Base-by-base conservation (phyloP, 2,888 invertebrate species). In the Luperina testacea region DNA sequence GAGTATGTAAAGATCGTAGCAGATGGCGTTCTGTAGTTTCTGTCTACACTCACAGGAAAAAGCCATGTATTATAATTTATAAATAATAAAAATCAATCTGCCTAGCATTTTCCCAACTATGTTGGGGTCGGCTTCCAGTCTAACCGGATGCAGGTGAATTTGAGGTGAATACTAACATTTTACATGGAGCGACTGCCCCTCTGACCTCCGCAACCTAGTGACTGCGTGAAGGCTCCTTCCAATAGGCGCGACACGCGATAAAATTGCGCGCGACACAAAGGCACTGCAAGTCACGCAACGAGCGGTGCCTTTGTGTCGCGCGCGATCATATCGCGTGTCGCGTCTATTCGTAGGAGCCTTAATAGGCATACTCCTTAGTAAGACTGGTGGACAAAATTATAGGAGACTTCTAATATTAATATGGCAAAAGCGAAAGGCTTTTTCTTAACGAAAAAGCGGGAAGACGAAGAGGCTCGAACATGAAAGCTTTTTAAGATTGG, bases 401-500 rank as follows among this genome's bases (percentile, higher is more conserved):
- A 51, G 7, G 3, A 27, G 53, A 38, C 64, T 20, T 42, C 53
- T 63, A 6, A 76, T 57, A 74, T 42, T 27, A n/a, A 67, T 17
- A 68, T 27, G 27, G 20, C 8, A 53, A 51, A 15, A 24, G 9
- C n/a, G 11, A 51, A 53, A 32, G 2, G 0, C 3, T 42, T 65
- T 72, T 51, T 15, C 27, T 9, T 15, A 57, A 27, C 32, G 27
- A 75, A 38, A 17, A 63, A 51, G 0, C 24, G 6, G n/a, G 15
- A n/a, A 6, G n/a, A 9, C 24, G 15, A 45, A 24, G 3, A 32
- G 42, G 5, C n/a, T 68, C 5, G 7, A 9, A 68, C n/a, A 1
- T 24, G 17, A 24, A 63, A 51, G 48, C 15, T 61, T 83, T 77
- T 64, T 51, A 51, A n/a, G 13, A 75, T 75, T 51, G 17, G 42